Percentiles rank a stretch among this genome's conserved stretches.
These are phyloP conservation scores for Sinocyclocheilus maitianheensis DNA, from an alignment of 2,113 vertebrate genomes.

Conservation along the genomic window DNA sequence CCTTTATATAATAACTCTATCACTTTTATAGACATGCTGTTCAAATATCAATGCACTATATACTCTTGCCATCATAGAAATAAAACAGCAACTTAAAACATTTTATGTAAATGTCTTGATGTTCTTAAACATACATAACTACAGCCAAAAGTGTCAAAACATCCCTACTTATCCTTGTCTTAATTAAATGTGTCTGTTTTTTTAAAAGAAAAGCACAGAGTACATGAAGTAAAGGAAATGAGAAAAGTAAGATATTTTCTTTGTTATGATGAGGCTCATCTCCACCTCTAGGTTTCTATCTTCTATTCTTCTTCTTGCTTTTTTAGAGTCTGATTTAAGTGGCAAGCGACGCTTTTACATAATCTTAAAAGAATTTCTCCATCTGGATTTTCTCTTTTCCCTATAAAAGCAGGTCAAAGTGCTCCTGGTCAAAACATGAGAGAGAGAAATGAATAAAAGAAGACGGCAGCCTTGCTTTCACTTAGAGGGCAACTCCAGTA, in stretches of 20 bases:
- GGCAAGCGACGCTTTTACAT: neutral
- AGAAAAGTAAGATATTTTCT: conserved; percentile 7
- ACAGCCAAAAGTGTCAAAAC: neutral
- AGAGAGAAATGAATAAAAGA: conserved; percentile 16
- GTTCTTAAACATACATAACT: neutral
- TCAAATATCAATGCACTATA: neutral
- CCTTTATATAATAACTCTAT: neutral
- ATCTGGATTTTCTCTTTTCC: conserved; percentile 34
- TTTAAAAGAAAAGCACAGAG: neutral
- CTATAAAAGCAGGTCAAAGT: conserved; percentile 26
- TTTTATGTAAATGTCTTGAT: neutral
- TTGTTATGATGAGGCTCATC: conserved; percentile 2
- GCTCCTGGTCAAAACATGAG: conserved; percentile 33
- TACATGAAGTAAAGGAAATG: neutral
- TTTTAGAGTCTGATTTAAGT: conserved; percentile 33
- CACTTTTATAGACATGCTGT: neutral
- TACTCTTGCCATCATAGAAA: neutral
- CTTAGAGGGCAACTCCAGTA: conserved; percentile 9
- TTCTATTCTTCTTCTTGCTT: neutral
- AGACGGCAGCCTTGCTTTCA: conserved; percentile 21
- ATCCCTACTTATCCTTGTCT: neutral
- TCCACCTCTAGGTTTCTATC: conserved; percentile 19
- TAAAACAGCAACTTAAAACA: neutral
- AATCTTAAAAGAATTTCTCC: conserved; percentile 36
- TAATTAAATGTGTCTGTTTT: neutral